Conservation (phyloP, 64 coral and sea anemone species). For the Stichodactyla helianthus region DNA sequence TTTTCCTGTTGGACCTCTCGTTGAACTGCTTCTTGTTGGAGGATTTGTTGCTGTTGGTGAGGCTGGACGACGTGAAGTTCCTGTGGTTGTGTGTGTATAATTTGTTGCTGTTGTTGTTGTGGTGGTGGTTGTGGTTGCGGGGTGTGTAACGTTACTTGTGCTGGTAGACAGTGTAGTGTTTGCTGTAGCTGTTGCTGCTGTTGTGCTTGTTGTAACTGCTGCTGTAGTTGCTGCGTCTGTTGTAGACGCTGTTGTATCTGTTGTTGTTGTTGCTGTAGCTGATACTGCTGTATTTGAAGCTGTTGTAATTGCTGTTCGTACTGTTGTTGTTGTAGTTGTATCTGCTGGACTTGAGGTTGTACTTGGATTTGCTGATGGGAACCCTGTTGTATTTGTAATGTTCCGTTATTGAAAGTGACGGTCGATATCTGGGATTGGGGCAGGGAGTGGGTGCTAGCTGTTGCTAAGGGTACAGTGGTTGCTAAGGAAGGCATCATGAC, state of each 20-base stretch:
- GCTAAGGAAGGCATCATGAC: constrained; percentile 75
- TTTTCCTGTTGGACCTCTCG: constrained; percentile 1
- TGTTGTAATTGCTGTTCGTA: constrained; percentile 54
- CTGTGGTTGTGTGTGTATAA: constrained; percentile 30
- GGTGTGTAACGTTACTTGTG: not conserved
- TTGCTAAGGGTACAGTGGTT: constrained; percentile 45
- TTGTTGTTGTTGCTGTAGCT: constrained; percentile 53
- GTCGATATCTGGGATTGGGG: constrained; percentile 74
- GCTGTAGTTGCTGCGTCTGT: constrained; percentile 56
- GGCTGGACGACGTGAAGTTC: constrained; percentile 27
- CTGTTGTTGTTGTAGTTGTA: constrained; percentile 48
- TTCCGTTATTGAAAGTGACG: constrained; percentile 57
- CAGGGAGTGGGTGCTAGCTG: constrained; percentile 49
- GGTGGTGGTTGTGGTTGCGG: constrained; percentile 26
- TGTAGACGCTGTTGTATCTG: constrained; percentile 56
- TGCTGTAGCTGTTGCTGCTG: constrained; percentile 41
- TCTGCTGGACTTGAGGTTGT: constrained; percentile 42
- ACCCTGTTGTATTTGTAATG: constrained; percentile 73
- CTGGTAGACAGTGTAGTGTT: constrained; percentile 3
- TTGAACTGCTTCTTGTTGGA: constrained; percentile 18
- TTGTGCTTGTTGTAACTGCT: constrained; percentile 21
- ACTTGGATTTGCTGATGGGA: constrained; percentile 44
- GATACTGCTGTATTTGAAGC: constrained; percentile 41
- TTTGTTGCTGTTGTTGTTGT: constrained; percentile 42
- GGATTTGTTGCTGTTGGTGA: constrained; percentile 35